Conservation (phyloP, 2,888 invertebrate genomes). For the Eupithecia subfuscata region DNA sequence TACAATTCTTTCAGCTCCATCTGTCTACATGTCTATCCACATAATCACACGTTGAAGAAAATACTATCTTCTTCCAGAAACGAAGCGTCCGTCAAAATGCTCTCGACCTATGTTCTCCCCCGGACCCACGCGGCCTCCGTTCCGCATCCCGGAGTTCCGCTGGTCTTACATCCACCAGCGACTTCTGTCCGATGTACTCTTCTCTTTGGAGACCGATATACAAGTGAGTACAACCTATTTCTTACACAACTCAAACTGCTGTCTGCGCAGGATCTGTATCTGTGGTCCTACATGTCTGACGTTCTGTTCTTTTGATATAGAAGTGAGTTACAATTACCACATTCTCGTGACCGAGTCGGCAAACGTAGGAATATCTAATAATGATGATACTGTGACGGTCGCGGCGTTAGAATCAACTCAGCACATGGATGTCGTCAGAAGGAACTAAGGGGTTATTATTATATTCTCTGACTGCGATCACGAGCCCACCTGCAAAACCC, state of each 20-base stretch:
- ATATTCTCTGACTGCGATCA: no score
- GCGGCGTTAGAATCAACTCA: no score
- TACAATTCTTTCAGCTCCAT: no score
- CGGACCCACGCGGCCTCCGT: constrained; percentile 96
- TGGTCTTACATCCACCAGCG: constrained; percentile 99
- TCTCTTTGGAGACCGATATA: constrained; percentile 98
- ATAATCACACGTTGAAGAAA: no score
- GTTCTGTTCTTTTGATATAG: no score
- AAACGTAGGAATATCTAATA: background rate
- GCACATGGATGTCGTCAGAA: no score
- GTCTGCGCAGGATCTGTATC: background rate
- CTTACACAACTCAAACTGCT: background rate
- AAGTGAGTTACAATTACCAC: background rate
- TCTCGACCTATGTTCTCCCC: constrained; percentile 96
- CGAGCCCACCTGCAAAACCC: no score
- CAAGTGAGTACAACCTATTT: constrained; percentile 86
- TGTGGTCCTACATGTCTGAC: no score
- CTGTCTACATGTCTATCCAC: no score
- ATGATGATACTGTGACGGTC: no score
- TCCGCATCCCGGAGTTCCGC: constrained; percentile 99
- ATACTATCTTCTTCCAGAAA: constrained; percentile 62
- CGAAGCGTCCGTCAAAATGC: constrained; percentile 86
- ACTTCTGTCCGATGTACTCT: constrained; percentile 96
- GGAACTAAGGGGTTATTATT: no score
- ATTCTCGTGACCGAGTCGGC: background rate